Base-by-base conservation (phyloP, 2,888 invertebrate species). In the Chrysolina haemoptera region DNA sequence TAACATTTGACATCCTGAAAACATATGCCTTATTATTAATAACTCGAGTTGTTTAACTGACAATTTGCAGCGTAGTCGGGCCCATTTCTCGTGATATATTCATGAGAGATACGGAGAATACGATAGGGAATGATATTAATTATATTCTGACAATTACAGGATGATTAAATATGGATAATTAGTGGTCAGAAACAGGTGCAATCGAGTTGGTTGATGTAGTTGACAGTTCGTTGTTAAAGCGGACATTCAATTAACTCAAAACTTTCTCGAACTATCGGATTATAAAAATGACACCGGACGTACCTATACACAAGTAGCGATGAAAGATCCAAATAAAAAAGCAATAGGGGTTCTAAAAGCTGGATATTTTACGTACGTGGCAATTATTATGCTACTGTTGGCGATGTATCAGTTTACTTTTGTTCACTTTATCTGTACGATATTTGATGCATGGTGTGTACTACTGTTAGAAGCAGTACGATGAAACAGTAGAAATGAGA, bases 21-120 rank as follows among this genome's bases (percentile, higher is more conserved):
- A 76, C 75, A 78, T 74, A 68, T 76, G 75, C 73, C 71, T 70
- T 72, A 78, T 75, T 78, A 78, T 78, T 78, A 76, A 78, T 78
- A 78, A 75, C 76, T 69, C 71, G 48, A 71, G 73, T 76, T 76
- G 72, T 78, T 78, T 76, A 70, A 78, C 78, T 76, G 71, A 76
- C 74, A 70, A 78, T 78, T 76, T 74, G 73, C 73, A 73, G 74
- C 68, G 66, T 40, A 27, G 70, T 68, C 27, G 68, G 73, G 64
- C 59, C 48, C 71, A 70, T 76, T 76, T 66, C 66, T 62, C 55
- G 35, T 70, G 62, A 67, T 43, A 50, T 62, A 67, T 43, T 65
- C 27, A 59, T 35, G 59, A 59, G 59, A 35, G 14, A 27, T 35
- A 59, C 59, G n/a, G 35, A 59, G 59, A 27, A 59, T 35, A 59